These are phyloP conservation scores for Xerus rutilus DNA, from an alignment of 2,797 vertebrate species.

Conservation along the genomic window DNA sequence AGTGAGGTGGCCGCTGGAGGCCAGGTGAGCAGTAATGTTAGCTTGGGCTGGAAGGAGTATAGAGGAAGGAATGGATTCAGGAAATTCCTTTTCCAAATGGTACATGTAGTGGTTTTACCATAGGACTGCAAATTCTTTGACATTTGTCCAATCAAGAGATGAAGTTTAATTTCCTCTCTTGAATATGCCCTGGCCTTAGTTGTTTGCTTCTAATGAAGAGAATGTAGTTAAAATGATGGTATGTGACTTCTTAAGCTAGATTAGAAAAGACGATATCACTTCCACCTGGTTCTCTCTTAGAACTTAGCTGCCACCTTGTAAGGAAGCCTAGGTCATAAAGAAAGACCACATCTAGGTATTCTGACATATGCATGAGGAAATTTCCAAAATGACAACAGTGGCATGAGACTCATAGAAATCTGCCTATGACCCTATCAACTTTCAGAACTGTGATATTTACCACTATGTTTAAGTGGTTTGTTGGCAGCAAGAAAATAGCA, in stretches of 20 bases:
- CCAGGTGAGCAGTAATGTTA: neutral
- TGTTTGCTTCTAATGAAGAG: neutral
- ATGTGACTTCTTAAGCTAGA: neutral
- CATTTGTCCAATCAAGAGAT: neutral
- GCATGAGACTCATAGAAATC: neutral
- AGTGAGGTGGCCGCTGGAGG: neutral
- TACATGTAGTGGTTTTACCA: neutral
- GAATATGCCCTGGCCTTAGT: neutral
- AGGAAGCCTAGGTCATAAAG: neutral
- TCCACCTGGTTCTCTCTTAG: neutral
- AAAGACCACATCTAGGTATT: neutral
- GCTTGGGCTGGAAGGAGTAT: neutral
- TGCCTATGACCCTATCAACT: neutral
- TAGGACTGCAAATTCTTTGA: neutral
- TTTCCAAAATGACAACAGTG: neutral
- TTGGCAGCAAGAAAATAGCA: neutral
- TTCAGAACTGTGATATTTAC: neutral
- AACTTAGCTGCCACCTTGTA: neutral
- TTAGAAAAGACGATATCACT: neutral
- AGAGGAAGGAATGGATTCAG: neutral
- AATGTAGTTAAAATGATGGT: neutral
- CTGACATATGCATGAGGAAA: neutral
- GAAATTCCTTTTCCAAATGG: neutral
- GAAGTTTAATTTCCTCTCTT: neutral
- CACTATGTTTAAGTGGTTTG: neutral